A percentile compares a stretch with the other conserved stretches of the same genome.
Conservation (phyloP, 2,888 invertebrate genomes). For the Ophonus ardosiacus region DNA sequence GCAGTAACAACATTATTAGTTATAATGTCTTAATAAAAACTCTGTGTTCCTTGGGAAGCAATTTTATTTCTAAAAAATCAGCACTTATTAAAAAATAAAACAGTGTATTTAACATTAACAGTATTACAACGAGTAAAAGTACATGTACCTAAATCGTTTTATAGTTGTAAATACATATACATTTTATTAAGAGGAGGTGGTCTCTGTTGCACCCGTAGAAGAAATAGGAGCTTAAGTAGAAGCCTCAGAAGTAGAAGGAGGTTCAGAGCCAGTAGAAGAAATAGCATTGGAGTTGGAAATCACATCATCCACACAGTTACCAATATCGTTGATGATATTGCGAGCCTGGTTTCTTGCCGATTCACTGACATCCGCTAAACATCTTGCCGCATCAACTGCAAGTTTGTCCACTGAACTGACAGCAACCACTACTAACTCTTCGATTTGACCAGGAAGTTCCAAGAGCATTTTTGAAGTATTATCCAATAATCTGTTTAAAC, state of each 20-base stretch:
- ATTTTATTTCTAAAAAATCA: too few species aligned
- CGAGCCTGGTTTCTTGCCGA: neutral
- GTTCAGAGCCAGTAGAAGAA: neutral
- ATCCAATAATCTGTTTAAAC: neutral
- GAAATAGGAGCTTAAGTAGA: too few species aligned
- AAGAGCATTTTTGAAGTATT: neutral
- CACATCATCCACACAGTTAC: neutral
- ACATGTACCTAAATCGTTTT: too few species aligned
- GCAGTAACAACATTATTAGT: too few species aligned
- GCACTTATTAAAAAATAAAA: too few species aligned
- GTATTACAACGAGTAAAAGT: too few species aligned
- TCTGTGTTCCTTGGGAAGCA: too few species aligned
- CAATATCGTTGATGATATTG: slow-evolving; percentile 12
- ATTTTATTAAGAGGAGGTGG: neutral
- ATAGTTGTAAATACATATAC: too few species aligned
- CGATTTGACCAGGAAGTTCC: slow-evolving; percentile 2
- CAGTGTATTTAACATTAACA: too few species aligned
- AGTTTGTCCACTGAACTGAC: neutral
- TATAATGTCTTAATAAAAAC: too few species aligned
- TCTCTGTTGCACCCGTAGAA: neutral
- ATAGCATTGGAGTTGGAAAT: neutral
- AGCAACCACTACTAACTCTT: neutral
- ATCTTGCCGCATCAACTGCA: neutral
- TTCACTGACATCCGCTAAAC: neutral
- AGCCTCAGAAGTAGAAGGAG: neutral